Base-by-base conservation (phyloP, 2,113 vertebrate species). In the Artemisiospiza belli region DNA sequence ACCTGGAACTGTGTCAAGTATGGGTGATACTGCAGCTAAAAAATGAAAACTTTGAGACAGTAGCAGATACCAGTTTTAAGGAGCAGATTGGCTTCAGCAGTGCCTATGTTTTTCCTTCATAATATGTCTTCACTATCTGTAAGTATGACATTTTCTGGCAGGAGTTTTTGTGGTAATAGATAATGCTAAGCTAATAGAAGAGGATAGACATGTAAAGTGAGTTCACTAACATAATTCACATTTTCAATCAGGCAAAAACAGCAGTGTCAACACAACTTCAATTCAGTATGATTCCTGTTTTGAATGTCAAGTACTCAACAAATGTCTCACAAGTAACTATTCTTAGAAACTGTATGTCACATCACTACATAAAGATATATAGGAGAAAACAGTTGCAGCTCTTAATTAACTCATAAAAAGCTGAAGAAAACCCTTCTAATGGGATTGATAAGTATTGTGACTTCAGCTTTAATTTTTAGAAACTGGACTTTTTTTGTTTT, bases 281-380 rank as follows among this genome's bases (percentile, higher is more conserved):
- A 49, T 81, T 87, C 55, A 41, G 15, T 79, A 51, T 61, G 62
- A 85, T 78, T 91, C 58, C 54, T 83, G 49, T 41, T 89, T 90
- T 80, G 67, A 90, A 93, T 95, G 77, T 91, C 63, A 96, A 88
- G 57, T 70, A 47, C 27, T 77, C 21, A 66, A 76, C 25, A 89
- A 95, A 91, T 41, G 37, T 28, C 49, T 91, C 25, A 79, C 39
- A 85, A 73, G 20, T 61, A 80, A 61, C 76, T 91, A 30, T 79
- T 92, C 63, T 83, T 79, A 76, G 81, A 92, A 89, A 76, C 12
- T 63, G 4, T 61, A n/a, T 72, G 52, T 76, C 49, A 44, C 8
- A 54, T 73, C 35, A 27, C 16, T 90, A 51, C 10, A 6, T 73
- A 64, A 94, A 78, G 39, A 73, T 61, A 73, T 52, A 55, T 44